Evolutionary conservation across 2,113 vertebrate genomes (phyloP).

Genomic region (Eira barbara): DNA sequence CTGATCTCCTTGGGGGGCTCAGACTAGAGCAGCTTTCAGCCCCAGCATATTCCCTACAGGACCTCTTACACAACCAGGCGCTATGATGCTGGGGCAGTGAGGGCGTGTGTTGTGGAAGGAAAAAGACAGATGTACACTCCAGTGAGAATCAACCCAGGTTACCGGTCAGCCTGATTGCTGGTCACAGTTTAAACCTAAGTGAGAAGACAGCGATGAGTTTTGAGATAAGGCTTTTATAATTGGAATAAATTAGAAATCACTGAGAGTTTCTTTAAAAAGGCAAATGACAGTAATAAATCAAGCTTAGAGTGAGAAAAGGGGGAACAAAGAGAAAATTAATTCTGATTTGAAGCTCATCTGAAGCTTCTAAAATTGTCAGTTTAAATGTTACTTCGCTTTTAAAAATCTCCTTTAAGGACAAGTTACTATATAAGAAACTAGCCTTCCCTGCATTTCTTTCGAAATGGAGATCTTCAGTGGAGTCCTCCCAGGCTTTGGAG

Average conservation of each 20-base stretch:
- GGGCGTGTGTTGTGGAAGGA: background rate
- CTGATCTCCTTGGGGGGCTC: background rate
- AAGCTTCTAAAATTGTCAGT: background rate
- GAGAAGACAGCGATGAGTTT: background rate
- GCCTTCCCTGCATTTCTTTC: background rate
- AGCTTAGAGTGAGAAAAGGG: background rate
- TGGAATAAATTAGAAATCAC: background rate
- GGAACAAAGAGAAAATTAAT: background rate
- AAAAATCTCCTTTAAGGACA: background rate
- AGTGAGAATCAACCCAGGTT: background rate
- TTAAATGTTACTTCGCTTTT: background rate
- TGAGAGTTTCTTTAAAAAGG: background rate
- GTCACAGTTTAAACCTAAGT: background rate
- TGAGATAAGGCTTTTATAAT: background rate
- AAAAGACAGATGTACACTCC: background rate
- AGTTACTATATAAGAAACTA: background rate
- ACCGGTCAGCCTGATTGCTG: background rate
- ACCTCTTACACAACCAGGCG: background rate
- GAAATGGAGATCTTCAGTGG: background rate
- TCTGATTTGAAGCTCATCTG: background rate
- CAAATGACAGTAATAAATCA: background rate
- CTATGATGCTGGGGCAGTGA: rapidly evolving
- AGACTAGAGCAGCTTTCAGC: background rate
- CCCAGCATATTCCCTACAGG: background rate
- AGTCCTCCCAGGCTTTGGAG: background rate